phyloP scores from a whole-genome alignment of 2,888 invertebrate genomes.

The Coelopa pilipes region DNA sequence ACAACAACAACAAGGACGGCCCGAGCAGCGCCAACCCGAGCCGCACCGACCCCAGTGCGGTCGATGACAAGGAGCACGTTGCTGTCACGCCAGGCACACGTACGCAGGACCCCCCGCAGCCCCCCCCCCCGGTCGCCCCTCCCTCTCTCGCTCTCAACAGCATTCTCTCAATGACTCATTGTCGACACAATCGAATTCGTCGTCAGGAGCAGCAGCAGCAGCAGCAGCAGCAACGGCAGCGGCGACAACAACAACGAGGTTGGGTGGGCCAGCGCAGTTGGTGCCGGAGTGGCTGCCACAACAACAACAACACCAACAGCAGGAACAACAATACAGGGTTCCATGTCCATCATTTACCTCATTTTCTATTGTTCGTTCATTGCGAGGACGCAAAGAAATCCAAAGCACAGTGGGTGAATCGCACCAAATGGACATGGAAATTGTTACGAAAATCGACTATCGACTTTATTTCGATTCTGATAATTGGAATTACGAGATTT shows the following conservation, averaged over 20 bases:
- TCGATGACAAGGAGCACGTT: background rate
- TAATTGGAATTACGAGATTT: background rate
- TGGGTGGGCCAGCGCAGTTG: background rate
- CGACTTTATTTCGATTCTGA: too few relatives aligned
- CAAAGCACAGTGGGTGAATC: slow-evolving; percentile 21
- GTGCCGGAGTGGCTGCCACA: background rate
- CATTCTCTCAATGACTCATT: too few relatives aligned
- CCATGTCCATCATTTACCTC: slow-evolving; percentile 31
- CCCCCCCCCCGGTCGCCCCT: too few relatives aligned
- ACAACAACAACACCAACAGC: slow-evolving; percentile 17
- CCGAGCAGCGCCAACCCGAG: background rate
- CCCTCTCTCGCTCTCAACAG: too few relatives aligned
- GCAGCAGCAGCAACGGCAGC: too few relatives aligned
- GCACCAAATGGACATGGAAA: too few relatives aligned
- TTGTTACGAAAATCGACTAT: too few relatives aligned
- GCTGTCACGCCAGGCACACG: slow-evolving; percentile 15
- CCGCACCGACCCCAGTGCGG: background rate
- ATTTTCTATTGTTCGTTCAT: slow-evolving; percentile 14
- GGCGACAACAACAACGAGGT: too few relatives aligned
- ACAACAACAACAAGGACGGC: background rate
- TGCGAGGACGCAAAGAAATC: background rate
- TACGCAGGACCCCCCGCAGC: background rate
- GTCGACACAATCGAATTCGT: too few relatives aligned
- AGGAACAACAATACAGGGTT: background rate
- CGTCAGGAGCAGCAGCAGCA: too few relatives aligned